Conservation (phyloP, 2,113 vertebrate genomes). For the Thermophis baileyi region DNA sequence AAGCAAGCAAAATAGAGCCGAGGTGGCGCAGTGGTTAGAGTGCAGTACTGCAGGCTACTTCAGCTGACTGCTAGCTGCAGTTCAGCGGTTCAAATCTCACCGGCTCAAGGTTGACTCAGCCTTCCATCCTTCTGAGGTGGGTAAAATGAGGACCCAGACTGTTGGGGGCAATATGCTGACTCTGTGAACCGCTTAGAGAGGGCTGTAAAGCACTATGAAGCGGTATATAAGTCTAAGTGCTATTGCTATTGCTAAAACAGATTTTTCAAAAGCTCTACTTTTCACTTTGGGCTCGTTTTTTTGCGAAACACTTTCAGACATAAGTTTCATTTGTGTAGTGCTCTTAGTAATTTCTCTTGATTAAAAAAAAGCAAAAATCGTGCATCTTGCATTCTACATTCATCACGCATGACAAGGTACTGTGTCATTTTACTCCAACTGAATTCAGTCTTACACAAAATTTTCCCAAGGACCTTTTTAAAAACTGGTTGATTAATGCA, state of each 20-base stretch:
- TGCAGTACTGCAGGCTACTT: too few relatives aligned
- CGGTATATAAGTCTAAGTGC: too few relatives aligned
- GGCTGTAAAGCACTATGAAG: too few relatives aligned
- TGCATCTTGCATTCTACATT: neutral
- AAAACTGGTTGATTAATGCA: constrained; percentile 32
- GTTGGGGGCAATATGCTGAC: too few relatives aligned
- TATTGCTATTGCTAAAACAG: too few relatives aligned
- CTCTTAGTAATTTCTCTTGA: neutral
- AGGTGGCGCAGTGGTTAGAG: too few relatives aligned
- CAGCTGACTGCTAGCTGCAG: too few relatives aligned
- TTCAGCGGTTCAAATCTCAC: too few relatives aligned
- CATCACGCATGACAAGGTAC: constrained; percentile 4
- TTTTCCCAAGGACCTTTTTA: constrained; percentile 20
- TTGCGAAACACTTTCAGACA: neutral
- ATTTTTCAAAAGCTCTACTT: neutral
- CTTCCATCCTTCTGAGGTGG: too few relatives aligned
- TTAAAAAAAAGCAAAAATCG: neutral
- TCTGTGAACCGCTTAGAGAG: too few relatives aligned
- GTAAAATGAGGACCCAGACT: too few relatives aligned
- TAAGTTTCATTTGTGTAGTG: constrained; percentile 11
- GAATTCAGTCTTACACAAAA: neutral
- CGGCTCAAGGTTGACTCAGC: too few relatives aligned
- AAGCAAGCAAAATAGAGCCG: neutral
- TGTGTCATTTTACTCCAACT: constrained; percentile 20
- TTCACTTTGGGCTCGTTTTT: neutral